A percentile compares a stretch with the other conserved stretches of the same genome.
Conservation (phyloP, 2,113 vertebrate species). For the Collichthys lucidus region DNA sequence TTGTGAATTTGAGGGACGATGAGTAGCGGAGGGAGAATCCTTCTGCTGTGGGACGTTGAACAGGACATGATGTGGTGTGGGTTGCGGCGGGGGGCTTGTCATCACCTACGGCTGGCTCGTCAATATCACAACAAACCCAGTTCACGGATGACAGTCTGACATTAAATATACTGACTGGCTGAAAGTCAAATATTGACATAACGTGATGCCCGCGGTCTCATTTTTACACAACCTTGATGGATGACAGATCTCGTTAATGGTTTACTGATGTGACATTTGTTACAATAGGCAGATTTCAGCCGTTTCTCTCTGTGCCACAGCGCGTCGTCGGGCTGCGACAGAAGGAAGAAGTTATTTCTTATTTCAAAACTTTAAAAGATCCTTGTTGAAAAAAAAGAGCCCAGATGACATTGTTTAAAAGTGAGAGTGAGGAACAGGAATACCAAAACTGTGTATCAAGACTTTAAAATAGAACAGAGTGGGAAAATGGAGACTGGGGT, state of each 20-base stretch:
- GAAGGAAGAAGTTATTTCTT: not conserved
- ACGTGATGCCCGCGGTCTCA: not conserved
- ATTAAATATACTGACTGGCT: not conserved
- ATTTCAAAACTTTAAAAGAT: not conserved
- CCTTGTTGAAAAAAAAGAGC: not conserved
- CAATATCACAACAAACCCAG: too few relatives aligned
- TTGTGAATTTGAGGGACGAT: too few relatives aligned
- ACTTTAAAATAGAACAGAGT: slow-evolving; percentile 27
- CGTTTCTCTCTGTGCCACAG: too few relatives aligned
- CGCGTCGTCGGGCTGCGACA: too few relatives aligned
- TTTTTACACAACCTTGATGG: not conserved
- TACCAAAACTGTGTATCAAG: not conserved
- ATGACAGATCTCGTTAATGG: not conserved
- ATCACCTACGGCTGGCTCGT: too few relatives aligned
- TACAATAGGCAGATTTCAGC: too few relatives aligned
- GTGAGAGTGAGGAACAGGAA: not conserved
- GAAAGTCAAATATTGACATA: not conserved
- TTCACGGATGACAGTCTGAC: too few relatives aligned
- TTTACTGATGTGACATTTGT: not conserved
- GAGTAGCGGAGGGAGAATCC: too few relatives aligned
- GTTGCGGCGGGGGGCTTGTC: too few relatives aligned
- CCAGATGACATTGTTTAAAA: not conserved
- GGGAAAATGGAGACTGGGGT: slow-evolving; percentile 28
- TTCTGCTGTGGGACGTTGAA: too few relatives aligned
- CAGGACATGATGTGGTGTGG: too few relatives aligned